phyloP scores from a whole-genome alignment of 2,888 invertebrate species.

The Patella pellucida region DNA sequence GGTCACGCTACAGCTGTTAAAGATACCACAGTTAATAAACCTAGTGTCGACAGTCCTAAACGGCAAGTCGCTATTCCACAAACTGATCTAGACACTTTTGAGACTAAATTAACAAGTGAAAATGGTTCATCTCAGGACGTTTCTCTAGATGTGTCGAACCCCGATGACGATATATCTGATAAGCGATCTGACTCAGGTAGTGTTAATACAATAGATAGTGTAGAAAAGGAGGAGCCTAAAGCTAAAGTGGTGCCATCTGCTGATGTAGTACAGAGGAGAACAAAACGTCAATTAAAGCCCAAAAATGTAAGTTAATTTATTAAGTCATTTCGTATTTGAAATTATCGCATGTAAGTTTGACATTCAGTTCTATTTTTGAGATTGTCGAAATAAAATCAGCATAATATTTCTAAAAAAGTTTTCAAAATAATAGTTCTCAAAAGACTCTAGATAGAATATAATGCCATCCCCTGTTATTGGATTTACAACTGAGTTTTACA shows the following conservation, averaged over 20 bases:
- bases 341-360: too few species aligned
- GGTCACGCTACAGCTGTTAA: slow-evolving; percentile 49
- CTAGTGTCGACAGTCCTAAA: slow-evolving; percentile 22
- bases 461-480: too few species aligned
- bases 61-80: slow-evolving; percentile 51
- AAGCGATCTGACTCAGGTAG: slow-evolving; percentile 59
- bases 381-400: too few species aligned
- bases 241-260: slow-evolving; percentile 2
- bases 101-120: slow-evolving; percentile 50
- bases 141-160: slow-evolving; percentile 50
- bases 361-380: too few species aligned
- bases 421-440: too few species aligned
- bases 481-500: too few species aligned
- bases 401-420: too few species aligned
- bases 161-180: slow-evolving; percentile 54
- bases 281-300: slow-evolving; percentile 43
- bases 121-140: slow-evolving; percentile 28
- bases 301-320: slow-evolving; percentile 48
- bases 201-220: slow-evolving; percentile 56
- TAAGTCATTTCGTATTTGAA: background rate
- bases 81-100: slow-evolving; percentile 62
- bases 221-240: slow-evolving; percentile 49
- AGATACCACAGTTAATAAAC: slow-evolving; percentile 36
- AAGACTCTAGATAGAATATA: too few species aligned
- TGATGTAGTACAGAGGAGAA: slow-evolving; percentile 19